A percentile compares a stretch with the other conserved stretches of the same genome.
Conservation (phyloP, 2,888 invertebrate genomes). For the Drosophila meridionalis region DNA sequence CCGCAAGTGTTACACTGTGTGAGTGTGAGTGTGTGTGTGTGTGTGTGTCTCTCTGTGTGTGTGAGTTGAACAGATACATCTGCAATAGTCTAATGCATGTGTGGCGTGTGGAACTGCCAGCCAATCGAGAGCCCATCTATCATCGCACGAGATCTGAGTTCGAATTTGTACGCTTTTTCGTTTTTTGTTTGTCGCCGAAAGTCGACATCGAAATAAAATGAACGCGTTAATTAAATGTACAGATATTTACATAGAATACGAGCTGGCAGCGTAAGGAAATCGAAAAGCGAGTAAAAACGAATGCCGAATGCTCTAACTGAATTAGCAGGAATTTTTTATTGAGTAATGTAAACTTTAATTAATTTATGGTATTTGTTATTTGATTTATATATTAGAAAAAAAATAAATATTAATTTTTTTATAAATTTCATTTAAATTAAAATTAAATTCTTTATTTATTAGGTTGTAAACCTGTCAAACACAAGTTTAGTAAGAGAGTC, state of each 20-base stretch:
- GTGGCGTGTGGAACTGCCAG: constrained; percentile 60
- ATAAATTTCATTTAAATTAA: too few relatives aligned
- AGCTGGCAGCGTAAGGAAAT: background rate
- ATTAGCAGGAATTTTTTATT: background rate
- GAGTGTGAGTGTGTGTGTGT: constrained; percentile 22
- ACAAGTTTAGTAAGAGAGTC: constrained; percentile 2
- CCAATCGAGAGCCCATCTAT: constrained; percentile 52
- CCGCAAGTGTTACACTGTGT: constrained; percentile 46
- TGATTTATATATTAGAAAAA: background rate
- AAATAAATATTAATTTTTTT: background rate
- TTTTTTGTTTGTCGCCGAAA: constrained; percentile 55
- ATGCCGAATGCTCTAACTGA: constrained; percentile 11
- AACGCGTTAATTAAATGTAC: constrained; percentile 72
- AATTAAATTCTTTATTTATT: background rate
- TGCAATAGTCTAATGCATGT: constrained; percentile 64
- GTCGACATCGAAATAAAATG: constrained; percentile 27
- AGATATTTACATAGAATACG: constrained; percentile 58
- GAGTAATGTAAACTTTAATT: background rate
- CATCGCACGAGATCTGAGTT: constrained; percentile 49
- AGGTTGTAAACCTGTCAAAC: background rate
- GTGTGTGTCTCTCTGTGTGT: constrained; percentile 31
- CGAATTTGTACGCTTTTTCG: constrained; percentile 33
- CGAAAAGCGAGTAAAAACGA: background rate
- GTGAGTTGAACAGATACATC: constrained; percentile 63
- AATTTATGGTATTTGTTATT: background rate